phyloP scores from a whole-genome alignment of 2,113 vertebrate genomes.

The Erpornis zantholeuca region DNA sequence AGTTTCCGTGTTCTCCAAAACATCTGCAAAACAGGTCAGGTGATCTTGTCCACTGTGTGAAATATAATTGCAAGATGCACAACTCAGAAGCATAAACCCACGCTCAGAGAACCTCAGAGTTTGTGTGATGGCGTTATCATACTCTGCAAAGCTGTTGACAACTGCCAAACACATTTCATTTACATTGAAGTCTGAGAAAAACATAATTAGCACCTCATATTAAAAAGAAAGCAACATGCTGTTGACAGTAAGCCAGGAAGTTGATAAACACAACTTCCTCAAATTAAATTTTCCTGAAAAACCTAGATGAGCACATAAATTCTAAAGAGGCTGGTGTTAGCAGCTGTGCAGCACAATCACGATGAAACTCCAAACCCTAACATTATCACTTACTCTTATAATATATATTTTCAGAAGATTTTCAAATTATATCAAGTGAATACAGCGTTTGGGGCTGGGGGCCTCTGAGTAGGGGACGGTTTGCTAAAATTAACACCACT shows the following conservation, averaged over 20 bases:
- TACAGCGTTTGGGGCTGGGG: background rate
- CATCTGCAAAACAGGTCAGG: background rate
- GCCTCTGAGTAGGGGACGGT: background rate
- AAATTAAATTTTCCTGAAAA: slow-evolving; percentile 57
- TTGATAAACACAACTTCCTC: slow-evolving; percentile 54
- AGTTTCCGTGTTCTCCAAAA: background rate
- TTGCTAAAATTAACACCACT: background rate
- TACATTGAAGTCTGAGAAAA: slow-evolving; percentile 41
- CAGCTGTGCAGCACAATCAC: background rate
- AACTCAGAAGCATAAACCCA: background rate
- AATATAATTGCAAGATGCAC: background rate
- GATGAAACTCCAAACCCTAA: background rate
- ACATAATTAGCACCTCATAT: slow-evolving; percentile 59
- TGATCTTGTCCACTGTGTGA: background rate
- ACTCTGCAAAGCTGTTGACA: slow-evolving; percentile 28
- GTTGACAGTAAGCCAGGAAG: slow-evolving; percentile 47
- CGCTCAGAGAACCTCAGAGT: background rate
- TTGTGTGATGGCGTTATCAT: background rate
- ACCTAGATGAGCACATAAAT: background rate
- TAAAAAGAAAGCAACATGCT: slow-evolving; percentile 9
- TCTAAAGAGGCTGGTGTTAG: slow-evolving; percentile 14
- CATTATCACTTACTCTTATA: background rate
- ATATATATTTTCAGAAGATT: background rate
- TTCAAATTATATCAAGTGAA: slow-evolving; percentile 8
- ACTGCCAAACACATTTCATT: slow-evolving; percentile 46